A percentile compares a stretch with the other conserved stretches of the same genome.
Evolutionary conservation across 2,113 vertebrate genomes (phyloP).

Genomic region (Oryzias curvinotus): DNA sequence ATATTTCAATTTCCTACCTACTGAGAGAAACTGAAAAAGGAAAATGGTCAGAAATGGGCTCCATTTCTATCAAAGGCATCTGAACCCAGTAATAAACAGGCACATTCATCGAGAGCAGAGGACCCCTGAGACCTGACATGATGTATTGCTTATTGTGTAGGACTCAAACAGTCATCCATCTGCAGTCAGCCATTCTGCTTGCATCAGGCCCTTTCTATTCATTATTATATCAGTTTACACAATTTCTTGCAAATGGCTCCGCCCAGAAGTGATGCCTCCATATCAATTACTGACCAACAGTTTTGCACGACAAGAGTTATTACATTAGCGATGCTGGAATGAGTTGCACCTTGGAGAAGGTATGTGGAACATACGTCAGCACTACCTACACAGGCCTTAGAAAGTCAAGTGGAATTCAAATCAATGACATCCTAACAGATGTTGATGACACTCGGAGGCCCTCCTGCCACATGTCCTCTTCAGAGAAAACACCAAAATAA

Average conservation of each 20-base stretch:
- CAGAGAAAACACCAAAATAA: conserved; percentile 48
- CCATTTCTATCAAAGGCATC: conserved; percentile 42
- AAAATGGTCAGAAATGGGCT: conserved; percentile 28
- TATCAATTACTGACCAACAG: conserved; percentile 78
- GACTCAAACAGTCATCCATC: conserved; percentile 77
- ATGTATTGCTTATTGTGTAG: conserved; percentile 78
- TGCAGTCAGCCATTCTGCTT: conserved; percentile 69
- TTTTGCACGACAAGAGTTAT: conserved; percentile 65
- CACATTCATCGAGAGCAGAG: conserved; percentile 43
- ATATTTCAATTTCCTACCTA: too few relatives aligned
- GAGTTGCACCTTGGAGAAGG: conserved; percentile 65
- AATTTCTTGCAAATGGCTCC: conserved; percentile 81
- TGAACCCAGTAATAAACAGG: conserved; percentile 46
- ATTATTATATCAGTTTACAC: conserved; percentile 81
- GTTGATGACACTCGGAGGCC: conserved; percentile 50
- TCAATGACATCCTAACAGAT: conserved; percentile 63
- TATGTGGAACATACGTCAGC: conserved; percentile 6
- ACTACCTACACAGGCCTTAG: too few relatives aligned
- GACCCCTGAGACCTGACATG: conserved; percentile 59
- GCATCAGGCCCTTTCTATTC: conserved; percentile 75
- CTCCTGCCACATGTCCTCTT: conserved; percentile 46
- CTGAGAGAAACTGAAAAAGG: conserved; percentile 14
- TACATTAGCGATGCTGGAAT: conserved; percentile 67
- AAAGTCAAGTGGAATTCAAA: conserved; percentile 27
- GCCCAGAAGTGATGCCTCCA: conserved; percentile 69